Evolutionary conservation across 2,113 vertebrate genomes (phyloP), one percentile per base, ranked within the genome.

Genomic region (Bombycilla garrulus): DNA sequence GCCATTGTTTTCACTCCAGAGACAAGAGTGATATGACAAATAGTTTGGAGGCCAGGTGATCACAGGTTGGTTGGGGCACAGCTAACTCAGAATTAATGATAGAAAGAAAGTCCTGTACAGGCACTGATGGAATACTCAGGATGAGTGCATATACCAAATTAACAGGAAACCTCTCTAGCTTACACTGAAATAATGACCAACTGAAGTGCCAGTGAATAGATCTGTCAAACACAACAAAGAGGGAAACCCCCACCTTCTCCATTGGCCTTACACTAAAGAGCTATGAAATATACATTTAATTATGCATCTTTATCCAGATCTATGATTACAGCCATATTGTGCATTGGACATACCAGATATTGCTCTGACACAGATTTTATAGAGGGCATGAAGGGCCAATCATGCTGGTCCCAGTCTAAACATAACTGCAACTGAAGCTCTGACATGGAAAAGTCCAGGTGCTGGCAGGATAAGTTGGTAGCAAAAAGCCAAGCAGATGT

Each of bases 401-500:
- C 98, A 97, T 98, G 97, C 98, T 98, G 98, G 98, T 98, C 98
- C 98, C 98, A 97, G 98, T 98, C 97, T 98, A 99, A 98, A 98
- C 97, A 98, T 92, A 98, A 98, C 97, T 98, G 98, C 97, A 98
- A 98, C 98, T 98, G 98, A 97, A 98, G 98, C 97, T 98, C 98
- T 97, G 98, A 97, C 96, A 98, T 97, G 97, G 98, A 96, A 98
- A 98, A 98, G 87, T 98, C 98, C 97, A 98, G 97, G 97, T 98
- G 98, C 98, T 99, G 98, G 90, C 62, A 96, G 87, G 86, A 76
- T 26, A 96, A 87, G 88, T 92, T 95, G 92, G 73, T 29, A 95
- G 91, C 82, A 95, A 94, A 80, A 93, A 90, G 89, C 81, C 80
- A 97, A 96, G 95, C 65, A 90, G 95, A 92, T 88, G 89, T 92